These are phyloP conservation scores for Amorpha juglandis DNA, from an alignment of 2,888 invertebrate genomes.

Conservation along the genomic window DNA sequence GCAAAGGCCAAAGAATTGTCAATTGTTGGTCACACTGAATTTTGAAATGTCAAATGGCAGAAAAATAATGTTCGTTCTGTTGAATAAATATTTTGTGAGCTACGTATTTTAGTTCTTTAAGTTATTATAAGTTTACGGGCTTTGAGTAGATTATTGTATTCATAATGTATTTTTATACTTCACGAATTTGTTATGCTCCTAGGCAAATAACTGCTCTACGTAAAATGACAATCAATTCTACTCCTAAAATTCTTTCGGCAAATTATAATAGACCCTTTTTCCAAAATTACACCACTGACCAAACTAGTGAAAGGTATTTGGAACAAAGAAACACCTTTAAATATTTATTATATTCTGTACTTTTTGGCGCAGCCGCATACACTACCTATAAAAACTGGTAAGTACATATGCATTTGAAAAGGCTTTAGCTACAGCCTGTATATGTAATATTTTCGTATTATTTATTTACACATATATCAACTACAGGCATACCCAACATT, in stretches of 20 bases:
- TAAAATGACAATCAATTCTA: constrained; percentile 46
- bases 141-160: background rate
- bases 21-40: too few species aligned
- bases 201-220: constrained; percentile 49
- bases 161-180: constrained; percentile 56
- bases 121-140: background rate
- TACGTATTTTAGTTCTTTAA: background rate
- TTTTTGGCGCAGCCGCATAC: constrained; percentile 63
- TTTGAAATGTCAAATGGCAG: too few species aligned
- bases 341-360: constrained; percentile 61
- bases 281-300: constrained; percentile 45
- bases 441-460: too few species aligned
- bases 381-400: constrained; percentile 70
- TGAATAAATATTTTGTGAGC: background rate
- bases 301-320: constrained; percentile 39
- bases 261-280: constrained; percentile 43
- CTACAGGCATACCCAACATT: too few species aligned
- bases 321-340: constrained; percentile 44
- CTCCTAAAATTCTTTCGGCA: constrained; percentile 43
- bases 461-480: too few species aligned
- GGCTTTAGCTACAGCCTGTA: too few species aligned
- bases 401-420: background rate
- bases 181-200: constrained; percentile 55
- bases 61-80: too few species aligned
- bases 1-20: too few species aligned